These are phyloP conservation scores for Caenorhabditis brenneri DNA, from an alignment of 1,140 invertebrate species.

Conservation along the genomic window DNA sequence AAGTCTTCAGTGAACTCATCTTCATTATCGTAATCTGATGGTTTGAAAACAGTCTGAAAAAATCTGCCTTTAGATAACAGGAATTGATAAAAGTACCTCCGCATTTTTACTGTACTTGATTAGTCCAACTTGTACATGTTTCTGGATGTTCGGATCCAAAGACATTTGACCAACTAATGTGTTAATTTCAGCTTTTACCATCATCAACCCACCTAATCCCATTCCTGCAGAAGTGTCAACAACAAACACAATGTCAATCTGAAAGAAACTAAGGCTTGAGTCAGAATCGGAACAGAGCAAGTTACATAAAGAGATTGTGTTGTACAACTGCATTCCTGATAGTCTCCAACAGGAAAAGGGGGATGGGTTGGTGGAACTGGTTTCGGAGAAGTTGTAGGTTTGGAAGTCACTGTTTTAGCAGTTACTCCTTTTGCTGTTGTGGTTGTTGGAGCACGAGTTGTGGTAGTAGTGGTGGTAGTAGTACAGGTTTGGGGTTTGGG, in stretches of 20 bases:
- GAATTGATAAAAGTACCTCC: background rate
- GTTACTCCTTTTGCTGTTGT: background rate
- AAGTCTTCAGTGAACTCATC: conserved; percentile 20
- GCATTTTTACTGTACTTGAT: conserved; percentile 11
- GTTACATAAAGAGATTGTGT: conserved; percentile 20
- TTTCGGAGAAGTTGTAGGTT: background rate
- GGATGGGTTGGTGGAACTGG: conserved; percentile 18
- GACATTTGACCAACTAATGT: conserved; percentile 21
- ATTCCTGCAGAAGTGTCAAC: conserved; percentile 8
- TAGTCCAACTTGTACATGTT: conserved; percentile 10
- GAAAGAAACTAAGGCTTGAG: background rate
- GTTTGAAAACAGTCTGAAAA: conserved; percentile 1
- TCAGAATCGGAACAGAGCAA: background rate
- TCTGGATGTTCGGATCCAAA: background rate
- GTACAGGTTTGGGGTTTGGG: background rate
- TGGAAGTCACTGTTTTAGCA: background rate
- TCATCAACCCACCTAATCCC: conserved; percentile 1
- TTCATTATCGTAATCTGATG: background rate
- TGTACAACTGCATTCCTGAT: conserved; percentile 28
- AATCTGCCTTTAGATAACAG: background rate
- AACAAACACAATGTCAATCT: conserved; percentile 19
- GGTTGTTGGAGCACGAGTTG: conserved; percentile 2
- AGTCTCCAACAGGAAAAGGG: conserved; percentile 2
- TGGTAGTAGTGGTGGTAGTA: background rate
- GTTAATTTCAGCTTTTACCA: background rate